Conservation (phyloP, 2,797 vertebrate species). For the Argyrosomus regius region DNA sequence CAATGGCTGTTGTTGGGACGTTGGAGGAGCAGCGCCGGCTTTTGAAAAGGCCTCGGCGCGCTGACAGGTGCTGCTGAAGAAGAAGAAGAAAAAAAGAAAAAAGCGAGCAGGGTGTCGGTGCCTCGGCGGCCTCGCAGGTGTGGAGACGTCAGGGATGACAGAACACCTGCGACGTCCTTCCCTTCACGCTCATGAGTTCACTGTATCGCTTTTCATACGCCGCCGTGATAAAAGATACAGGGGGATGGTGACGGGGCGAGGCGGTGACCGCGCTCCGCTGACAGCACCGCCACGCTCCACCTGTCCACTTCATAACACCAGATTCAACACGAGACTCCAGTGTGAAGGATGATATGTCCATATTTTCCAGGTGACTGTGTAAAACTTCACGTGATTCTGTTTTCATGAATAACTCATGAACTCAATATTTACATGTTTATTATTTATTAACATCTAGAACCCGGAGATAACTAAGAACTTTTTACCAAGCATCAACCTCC, state of each 20-base stretch:
- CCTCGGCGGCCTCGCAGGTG: constrained; percentile 65
- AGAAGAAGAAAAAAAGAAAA: constrained; percentile 29
- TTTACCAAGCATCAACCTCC: too few species aligned
- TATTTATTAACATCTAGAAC: too few species aligned
- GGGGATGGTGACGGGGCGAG: neutral
- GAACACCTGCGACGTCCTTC: constrained; percentile 58
- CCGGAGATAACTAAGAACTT: too few species aligned
- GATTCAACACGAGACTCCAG: neutral
- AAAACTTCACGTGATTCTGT: neutral
- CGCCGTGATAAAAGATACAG: constrained; percentile 42
- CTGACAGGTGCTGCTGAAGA: constrained; percentile 56
- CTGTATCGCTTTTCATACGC: constrained; percentile 64
- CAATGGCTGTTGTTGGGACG: constrained; percentile 54
- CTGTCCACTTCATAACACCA: constrained; percentile 30
- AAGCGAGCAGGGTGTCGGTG: constrained; percentile 41
- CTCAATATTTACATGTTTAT: too few species aligned
- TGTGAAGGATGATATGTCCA: neutral
- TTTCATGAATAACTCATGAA: too few species aligned
- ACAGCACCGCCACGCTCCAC: constrained; percentile 49
- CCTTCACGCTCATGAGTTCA: constrained; percentile 46
- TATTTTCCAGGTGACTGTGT: neutral
- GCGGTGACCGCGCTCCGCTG: constrained; percentile 16
- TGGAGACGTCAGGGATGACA: constrained; percentile 60
- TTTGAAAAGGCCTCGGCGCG: constrained; percentile 37
- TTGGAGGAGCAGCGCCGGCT: constrained; percentile 37